These are phyloP conservation scores for Stichopus chloronotus DNA, from an alignment of 35 echinoderm and acorn worm genomes.

Conservation along the genomic window DNA sequence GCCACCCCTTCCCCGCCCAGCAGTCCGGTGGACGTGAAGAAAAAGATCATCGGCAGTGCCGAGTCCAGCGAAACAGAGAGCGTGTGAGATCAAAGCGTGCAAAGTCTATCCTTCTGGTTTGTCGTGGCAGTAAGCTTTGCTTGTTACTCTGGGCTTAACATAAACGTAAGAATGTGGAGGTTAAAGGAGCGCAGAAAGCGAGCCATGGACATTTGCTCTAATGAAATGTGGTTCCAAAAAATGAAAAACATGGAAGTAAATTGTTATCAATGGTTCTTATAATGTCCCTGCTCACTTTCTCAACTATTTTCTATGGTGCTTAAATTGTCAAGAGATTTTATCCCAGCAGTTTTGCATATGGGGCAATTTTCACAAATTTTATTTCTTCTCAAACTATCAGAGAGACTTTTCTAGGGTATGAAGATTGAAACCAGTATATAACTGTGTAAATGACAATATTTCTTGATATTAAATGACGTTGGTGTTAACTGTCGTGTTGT, in stretches of 20 bases:
- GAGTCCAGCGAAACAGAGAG: constrained; percentile 47
- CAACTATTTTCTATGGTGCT: background rate
- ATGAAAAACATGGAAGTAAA: background rate
- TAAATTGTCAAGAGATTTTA: background rate
- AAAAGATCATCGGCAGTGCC: constrained; percentile 19
- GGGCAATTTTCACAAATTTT: background rate
- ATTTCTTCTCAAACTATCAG: background rate
- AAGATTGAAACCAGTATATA: too few species aligned
- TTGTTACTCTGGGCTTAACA: background rate
- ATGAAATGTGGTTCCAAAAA: too few species aligned
- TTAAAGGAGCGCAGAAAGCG: too few species aligned
- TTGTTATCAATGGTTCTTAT: background rate
- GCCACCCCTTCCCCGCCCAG: constrained; percentile 57
- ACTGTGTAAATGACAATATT: too few species aligned
- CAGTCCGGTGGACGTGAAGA: background rate
- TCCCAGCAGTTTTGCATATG: too few species aligned
- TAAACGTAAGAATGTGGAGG: background rate
- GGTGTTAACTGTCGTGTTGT: too few species aligned
- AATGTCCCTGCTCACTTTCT: background rate
- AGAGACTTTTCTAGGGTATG: background rate
- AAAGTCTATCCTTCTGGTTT: too few species aligned
- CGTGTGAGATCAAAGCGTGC: background rate
- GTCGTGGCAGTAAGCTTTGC: too few species aligned
- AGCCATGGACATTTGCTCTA: too few species aligned
- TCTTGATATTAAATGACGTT: too few species aligned